A percentile compares a stretch with the other conserved stretches of the same genome.
Conservation (phyloP, 2,888 invertebrate genomes). For the Cylloceria caligata region DNA sequence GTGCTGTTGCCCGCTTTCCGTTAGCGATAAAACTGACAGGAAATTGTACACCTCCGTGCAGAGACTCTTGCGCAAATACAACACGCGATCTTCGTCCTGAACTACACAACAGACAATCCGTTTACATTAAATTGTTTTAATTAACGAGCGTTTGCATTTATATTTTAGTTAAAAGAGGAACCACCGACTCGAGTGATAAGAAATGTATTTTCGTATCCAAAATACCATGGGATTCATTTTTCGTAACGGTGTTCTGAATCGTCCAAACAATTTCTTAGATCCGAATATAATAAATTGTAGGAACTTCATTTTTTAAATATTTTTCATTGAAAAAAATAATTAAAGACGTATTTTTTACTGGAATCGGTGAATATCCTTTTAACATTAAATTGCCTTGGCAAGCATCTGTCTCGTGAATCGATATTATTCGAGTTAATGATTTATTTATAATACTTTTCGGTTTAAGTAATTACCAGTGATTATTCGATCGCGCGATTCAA, state of each 20-base stretch:
- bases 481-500: too few species aligned
- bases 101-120: constrained; percentile 75
- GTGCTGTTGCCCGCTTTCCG: constrained; percentile 77
- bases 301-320: background rate
- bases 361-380: background rate
- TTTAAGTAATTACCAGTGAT: too few species aligned
- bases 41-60: constrained; percentile 85
- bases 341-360: background rate
- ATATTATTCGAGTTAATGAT: too few species aligned
- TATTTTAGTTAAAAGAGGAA: background rate
- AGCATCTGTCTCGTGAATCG: too few species aligned
- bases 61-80: constrained; percentile 85
- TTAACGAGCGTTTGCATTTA: background rate
- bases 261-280: too few species aligned
- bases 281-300: too few species aligned
- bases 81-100: constrained; percentile 80
- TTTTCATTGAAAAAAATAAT: background rate
- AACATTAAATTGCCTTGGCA: too few species aligned
- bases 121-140: background rate
- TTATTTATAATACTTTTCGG: too few species aligned
- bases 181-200: too few species aligned
- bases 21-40: constrained; percentile 82
- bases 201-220: too few species aligned
- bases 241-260: too few species aligned
- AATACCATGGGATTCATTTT: background rate